Base-by-base conservation (phyloP, 2,888 invertebrate genomes). In the Coelinius sp. region DNA sequence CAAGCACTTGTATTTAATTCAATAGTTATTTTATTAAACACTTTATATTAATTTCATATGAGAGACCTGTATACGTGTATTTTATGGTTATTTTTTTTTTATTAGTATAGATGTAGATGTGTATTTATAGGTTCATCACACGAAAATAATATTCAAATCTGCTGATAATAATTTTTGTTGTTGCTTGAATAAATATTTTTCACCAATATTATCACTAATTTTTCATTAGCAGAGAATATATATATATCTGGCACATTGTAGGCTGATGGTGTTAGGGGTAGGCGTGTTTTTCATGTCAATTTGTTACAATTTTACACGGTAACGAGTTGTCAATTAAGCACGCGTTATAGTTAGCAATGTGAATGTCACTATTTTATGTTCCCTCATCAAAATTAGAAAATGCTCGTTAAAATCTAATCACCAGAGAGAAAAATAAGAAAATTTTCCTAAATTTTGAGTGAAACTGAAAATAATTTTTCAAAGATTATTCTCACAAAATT, bases 401-500 rank as follows among this genome's bases (percentile, higher is more conserved):
- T 6, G 12, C 66, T 46, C 44, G 27, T 38, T 31, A 31, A 56
- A 14, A n/a, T n/a, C 27, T 14, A 14, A 14, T 31, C 14, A 7
- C 10, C n/a, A 25, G 6, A 27, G 2, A 27, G n/a, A 56, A 14
- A 31, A 22, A 8, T 31, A n/a, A 27, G n/a, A 27, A 31, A 14
- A 27, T 27, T 63, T 67, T 44, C 52, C 22, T 71, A n/a, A 41
- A 49, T 14, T 6, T 41, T 27, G 25, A 17, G 53, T 25, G 12
- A 24, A 67, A 44, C n/a, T 59, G 49, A 49, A 65, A 65, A 66
- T 59, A 65, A 35, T 71, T 73, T 73, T 74, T 62, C 65, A 52
- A 52, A 67, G 74, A 78, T 76, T 77, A 76, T 73, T 68, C 73
- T 75, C 70, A 24, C 53, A 73, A 73, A 78, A 78, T 77, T 75